These are phyloP conservation scores for Harlomillsia oculata DNA, from an alignment of 1,140 invertebrate genomes.

Conservation along the genomic window DNA sequence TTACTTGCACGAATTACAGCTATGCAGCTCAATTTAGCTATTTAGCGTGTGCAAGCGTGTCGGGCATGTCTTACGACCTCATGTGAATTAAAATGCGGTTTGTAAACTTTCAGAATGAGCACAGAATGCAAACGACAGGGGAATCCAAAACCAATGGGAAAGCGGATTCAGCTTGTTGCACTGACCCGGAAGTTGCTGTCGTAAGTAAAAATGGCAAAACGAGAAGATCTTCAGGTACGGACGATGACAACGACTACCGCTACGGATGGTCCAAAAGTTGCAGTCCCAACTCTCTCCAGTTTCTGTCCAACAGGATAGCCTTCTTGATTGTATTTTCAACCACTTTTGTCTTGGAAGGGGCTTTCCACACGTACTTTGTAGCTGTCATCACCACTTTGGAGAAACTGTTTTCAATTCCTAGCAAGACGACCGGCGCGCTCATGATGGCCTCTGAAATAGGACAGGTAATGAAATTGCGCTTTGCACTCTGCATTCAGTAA, in stretches of 20 bases:
- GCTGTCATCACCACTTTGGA: slow-evolving; percentile 94
- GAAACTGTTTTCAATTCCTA: slow-evolving; percentile 90
- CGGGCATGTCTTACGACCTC: too few species aligned
- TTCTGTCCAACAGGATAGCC: slow-evolving; percentile 72
- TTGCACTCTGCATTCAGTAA: neutral
- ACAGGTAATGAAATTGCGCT: slow-evolving; percentile 52
- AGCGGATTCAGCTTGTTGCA: too few species aligned
- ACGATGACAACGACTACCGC: slow-evolving; percentile 45
- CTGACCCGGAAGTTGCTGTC: too few species aligned
- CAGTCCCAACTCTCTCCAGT: slow-evolving; percentile 58
- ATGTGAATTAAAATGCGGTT: too few species aligned
- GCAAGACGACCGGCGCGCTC: slow-evolving; percentile 84
- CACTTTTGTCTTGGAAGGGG: slow-evolving; percentile 81
- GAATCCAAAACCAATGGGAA: too few species aligned
- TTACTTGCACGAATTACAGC: too few species aligned
- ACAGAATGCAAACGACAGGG: too few species aligned
- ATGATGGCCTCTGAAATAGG: slow-evolving; percentile 91
- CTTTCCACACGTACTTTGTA: slow-evolving; percentile 92
- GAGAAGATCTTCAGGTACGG: slow-evolving; percentile 36
- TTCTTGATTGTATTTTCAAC: slow-evolving; percentile 80
- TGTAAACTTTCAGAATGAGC: too few species aligned
- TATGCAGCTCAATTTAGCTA: too few species aligned
- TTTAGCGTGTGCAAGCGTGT: too few species aligned
- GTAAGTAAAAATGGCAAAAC: neutral
- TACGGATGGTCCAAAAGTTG: slow-evolving; percentile 58